Conservation (phyloP, 1,140 invertebrate genomes). For the Gonioctena quinquepunctata region DNA sequence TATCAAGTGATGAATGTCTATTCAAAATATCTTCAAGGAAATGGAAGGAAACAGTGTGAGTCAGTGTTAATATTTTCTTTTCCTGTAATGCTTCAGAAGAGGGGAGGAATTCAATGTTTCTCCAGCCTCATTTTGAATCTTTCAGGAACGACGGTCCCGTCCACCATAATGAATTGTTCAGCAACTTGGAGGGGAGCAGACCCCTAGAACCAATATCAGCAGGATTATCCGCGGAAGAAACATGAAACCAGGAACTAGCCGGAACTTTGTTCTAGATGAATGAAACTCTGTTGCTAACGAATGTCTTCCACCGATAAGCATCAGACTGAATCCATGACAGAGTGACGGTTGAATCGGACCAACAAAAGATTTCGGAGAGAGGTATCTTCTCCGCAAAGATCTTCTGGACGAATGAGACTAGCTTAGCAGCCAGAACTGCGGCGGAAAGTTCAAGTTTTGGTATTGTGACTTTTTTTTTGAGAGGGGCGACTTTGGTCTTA, state of each 20-base stretch:
- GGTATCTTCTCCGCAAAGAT: background rate
- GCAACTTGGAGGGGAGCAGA: background rate
- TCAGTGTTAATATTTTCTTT: too few species aligned
- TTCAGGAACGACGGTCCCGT: too few species aligned
- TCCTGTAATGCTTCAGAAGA: too few species aligned
- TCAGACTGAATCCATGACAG: constrained; percentile 33
- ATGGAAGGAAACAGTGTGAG: too few species aligned
- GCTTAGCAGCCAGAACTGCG: constrained; percentile 43
- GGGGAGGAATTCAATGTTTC: too few species aligned
- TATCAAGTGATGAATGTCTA: too few species aligned
- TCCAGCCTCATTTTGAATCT: too few species aligned
- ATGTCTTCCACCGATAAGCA: constrained; percentile 34
- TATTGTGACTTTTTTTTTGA: constrained; percentile 48
- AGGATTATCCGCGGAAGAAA: constrained; percentile 36
- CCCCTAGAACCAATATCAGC: constrained; percentile 44
- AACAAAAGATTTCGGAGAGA: constrained; percentile 15
- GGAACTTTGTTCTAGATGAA: constrained; percentile 35
- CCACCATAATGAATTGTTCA: background rate
- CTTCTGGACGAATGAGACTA: constrained; percentile 5
- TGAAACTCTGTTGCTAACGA: constrained; percentile 48
- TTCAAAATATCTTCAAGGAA: too few species aligned
- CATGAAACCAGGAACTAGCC: constrained; percentile 22
- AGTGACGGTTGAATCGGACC: constrained; percentile 37
- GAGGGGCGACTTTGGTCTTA: constrained; percentile 39
- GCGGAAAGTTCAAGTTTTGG: constrained; percentile 55